phyloP scores from a whole-genome alignment of 2,797 vertebrate species.

The Cheirogaleus major region DNA sequence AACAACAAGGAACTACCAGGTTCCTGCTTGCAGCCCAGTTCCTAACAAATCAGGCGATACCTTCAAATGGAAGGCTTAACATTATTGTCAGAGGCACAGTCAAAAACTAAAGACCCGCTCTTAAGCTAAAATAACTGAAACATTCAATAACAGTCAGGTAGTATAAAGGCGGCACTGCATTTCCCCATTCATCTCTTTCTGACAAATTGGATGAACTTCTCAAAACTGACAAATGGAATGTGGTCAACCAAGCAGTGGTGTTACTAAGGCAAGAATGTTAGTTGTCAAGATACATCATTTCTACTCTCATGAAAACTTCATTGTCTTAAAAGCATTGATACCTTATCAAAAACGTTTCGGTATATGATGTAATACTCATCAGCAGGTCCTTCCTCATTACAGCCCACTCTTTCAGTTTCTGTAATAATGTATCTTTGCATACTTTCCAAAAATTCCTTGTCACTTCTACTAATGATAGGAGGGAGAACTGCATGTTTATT shows the following conservation, averaged over 20 bases:
- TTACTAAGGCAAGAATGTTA: not conserved
- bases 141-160: not conserved
- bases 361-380: conserved; percentile 83
- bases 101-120: not conserved
- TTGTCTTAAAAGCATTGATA: conserved; percentile 48
- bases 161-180: not conserved
- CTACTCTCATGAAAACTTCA: not conserved
- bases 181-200: not conserved
- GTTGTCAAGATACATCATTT: not conserved
- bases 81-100: not conserved
- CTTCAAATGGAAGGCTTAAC: conserved; percentile 13
- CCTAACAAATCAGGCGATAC: not conserved
- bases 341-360: conserved; percentile 86
- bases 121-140: conserved; percentile 9
- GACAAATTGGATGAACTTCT: not conserved
- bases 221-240: not conserved
- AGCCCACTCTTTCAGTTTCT: conserved; percentile 81
- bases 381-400: conserved; percentile 77
- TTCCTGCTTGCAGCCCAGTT: not conserved
- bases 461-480: conserved; percentile 69
- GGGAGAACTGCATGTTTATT: conserved; percentile 30
- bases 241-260: not conserved
- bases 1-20: not conserved
- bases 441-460: conserved; percentile 82
- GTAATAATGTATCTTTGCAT: conserved; percentile 79